phyloP scores from a whole-genome alignment of 2,888 invertebrate genomes.

The Hartigia nigra region DNA sequence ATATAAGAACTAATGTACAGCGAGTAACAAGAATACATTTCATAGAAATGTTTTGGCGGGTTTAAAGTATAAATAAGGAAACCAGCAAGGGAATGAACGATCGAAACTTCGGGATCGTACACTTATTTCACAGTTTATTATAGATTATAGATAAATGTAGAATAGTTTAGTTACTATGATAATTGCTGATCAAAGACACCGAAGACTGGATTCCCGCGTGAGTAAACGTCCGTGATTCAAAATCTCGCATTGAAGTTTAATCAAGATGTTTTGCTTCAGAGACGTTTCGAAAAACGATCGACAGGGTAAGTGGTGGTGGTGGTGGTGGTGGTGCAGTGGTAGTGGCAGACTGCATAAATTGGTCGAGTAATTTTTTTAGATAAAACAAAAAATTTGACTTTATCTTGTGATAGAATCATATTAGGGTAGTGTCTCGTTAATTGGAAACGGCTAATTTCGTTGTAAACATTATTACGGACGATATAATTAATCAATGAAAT shows the following conservation, averaged over 20 bases:
- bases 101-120: conserved; percentile 38
- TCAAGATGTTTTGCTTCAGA: conserved; percentile 31
- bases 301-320: conserved; percentile 18
- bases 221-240: conserved; percentile 48
- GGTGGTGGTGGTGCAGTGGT: conserved; percentile 3
- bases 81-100: not conserved
- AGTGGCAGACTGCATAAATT: conserved; percentile 42
- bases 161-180: conserved; percentile 65
- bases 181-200: conserved; percentile 64
- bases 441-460: conserved; percentile 47
- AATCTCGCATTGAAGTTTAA: conserved; percentile 27
- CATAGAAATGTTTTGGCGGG: not conserved
- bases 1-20: not conserved
- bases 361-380: conserved; percentile 46
- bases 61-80: not conserved
- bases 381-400: conserved; percentile 39
- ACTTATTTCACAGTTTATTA: conserved; percentile 67
- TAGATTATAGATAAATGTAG: conserved; percentile 67
- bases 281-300: conserved; percentile 45
- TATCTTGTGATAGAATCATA: conserved; percentile 52
- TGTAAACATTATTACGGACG: conserved; percentile 63
- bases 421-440: conserved; percentile 31
- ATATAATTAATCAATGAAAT: conserved; percentile 58
- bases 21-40: not conserved
- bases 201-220: conserved; percentile 54